Evolutionary conservation across 2,113 vertebrate genomes (phyloP), one percentile per base, ranked within the genome.

Genomic region (Sander vitreus): DNA sequence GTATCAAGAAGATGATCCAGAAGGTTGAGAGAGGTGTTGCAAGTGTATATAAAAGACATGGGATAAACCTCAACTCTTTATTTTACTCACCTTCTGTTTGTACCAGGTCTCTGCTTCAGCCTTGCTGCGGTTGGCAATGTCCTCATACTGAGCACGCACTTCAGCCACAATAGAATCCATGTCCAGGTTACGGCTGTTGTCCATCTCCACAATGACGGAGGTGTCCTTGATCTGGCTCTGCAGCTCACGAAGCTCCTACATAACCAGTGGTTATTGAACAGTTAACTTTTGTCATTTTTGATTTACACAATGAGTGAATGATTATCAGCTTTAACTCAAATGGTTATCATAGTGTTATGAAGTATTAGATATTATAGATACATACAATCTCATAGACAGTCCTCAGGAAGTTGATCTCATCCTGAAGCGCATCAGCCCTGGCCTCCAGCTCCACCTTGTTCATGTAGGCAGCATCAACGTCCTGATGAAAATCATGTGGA

Each of bases 401-500:
- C 85, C 96, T 97, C 85, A 97, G 96, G 95, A 98, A 99, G 84
- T 96, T 97, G 90, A 99, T 96, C 47, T 98, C 97, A 55, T 98
- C 97, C 0, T 96, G 96, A 92, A 99, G 94, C 45, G 96, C 93
- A 21, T 99, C 97, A 83, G 95, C 96, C 85, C 95, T 98, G 91
- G 97, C 96, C 84, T 99, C 97, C 79, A 99, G 94, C 82, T 99
- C 97, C 30, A 97, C 95, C 88, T 99, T 99, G 92, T 94, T 98
- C 96, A 97, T 97, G 93, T 97, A 99, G 65, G 97, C 97, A 1
- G 93, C 93, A 54, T 99, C 97, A 57, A 98, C 97, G 0, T 98
- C 98, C 98, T 99, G 85, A 6, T 82, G 59, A 65, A 57, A 47
- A 57, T 51, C 0, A 48, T 33, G 33, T 6, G 1, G 33, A 33